These are phyloP conservation scores for Parazoanthus darwini DNA, from an alignment of 92 coral and sea anemone species.

Conservation along the genomic window DNA sequence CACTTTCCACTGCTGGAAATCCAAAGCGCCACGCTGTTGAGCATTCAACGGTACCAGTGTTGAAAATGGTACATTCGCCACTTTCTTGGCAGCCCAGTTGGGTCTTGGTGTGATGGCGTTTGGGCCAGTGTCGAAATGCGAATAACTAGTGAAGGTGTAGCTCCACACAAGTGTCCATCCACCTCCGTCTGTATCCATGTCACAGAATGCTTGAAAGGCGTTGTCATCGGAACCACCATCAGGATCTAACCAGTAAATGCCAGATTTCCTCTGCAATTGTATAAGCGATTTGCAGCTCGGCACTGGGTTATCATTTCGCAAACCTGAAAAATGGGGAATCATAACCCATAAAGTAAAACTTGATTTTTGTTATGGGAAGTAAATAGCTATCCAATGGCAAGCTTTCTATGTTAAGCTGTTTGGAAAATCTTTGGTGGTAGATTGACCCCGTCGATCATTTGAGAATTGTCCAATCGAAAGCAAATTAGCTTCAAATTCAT, in stretches of 20 bases:
- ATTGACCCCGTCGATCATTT: no score
- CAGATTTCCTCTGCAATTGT: background rate
- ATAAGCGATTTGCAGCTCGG: conserved; percentile 1
- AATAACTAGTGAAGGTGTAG: conserved; percentile 53
- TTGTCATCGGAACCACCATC: conserved; percentile 47
- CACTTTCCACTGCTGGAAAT: conserved; percentile 41
- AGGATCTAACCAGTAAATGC: conserved; percentile 44
- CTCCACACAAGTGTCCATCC: conserved; percentile 67
- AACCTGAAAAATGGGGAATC: background rate
- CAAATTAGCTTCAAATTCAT: no score
- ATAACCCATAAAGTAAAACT: no score
- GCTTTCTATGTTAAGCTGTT: no score
- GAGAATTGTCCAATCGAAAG: no score
- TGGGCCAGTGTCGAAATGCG: background rate
- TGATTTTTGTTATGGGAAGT: no score
- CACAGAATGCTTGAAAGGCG: conserved; percentile 61
- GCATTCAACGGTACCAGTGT: conserved; percentile 31
- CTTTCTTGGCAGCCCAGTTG: background rate
- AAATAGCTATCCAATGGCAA: no score
- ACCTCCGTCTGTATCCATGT: conserved; percentile 43
- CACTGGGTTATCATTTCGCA: background rate
- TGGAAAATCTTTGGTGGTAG: no score
- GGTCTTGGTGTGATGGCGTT: conserved; percentile 58
- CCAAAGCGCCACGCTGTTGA: conserved; percentile 40
- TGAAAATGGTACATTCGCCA: conserved; percentile 7